These are phyloP conservation scores for Caenorhabditis plicata DNA, from an alignment of 2,888 invertebrate genomes.

Conservation along the genomic window DNA sequence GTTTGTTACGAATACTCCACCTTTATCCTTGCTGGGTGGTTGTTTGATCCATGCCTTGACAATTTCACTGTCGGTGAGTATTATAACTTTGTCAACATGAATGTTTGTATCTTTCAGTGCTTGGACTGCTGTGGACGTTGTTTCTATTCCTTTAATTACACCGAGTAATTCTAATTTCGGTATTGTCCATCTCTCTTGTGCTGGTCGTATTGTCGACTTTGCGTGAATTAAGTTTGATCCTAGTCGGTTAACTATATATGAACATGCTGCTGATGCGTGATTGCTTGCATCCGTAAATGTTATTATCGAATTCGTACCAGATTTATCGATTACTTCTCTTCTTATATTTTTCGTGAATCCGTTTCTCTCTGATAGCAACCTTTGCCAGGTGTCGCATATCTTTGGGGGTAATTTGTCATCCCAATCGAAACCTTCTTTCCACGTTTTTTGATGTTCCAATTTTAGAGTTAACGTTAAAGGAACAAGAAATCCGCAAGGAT, in stretches of 20 bases:
- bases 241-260: not conserved
- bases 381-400: not conserved
- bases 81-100: too few relatives aligned
- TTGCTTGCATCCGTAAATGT: constrained; percentile 10
- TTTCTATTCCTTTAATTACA: constrained; percentile 3
- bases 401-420: too few relatives aligned
- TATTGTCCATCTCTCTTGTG: constrained; percentile 5
- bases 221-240: not conserved
- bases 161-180: constrained; percentile 18
- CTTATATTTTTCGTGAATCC: not conserved
- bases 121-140: not conserved
- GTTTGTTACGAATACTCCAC: not conserved
- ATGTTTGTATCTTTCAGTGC: not conserved
- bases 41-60: not conserved
- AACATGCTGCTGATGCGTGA: not conserved
- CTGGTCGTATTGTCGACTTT: constrained; percentile 3
- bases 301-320: not conserved
- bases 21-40: not conserved
- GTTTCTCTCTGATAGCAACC: too few relatives aligned
- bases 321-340: not conserved
- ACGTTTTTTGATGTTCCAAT: too few relatives aligned
- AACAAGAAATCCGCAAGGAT: too few relatives aligned
- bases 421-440: too few relatives aligned
- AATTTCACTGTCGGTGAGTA: not conserved
- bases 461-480: too few relatives aligned